phyloP scores from a whole-genome alignment of 2,113 vertebrate genomes.

The Butorides virescens region DNA sequence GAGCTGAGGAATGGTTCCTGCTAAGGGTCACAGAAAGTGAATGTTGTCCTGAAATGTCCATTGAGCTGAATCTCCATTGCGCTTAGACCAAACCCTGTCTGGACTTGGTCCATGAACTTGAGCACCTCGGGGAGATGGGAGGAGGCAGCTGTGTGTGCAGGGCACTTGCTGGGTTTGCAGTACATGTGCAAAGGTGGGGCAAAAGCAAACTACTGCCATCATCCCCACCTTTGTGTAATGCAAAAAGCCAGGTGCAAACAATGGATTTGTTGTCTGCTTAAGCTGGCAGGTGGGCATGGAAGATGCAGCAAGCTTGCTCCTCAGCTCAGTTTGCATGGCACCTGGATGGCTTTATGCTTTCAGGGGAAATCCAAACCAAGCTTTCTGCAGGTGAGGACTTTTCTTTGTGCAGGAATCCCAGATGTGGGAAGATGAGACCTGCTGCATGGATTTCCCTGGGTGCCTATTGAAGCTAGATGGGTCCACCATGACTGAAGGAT shows the following conservation, averaged over 20 bases:
- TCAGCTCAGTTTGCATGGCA: not conserved
- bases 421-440: not conserved
- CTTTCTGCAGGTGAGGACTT: not conserved
- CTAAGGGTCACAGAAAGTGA: not conserved
- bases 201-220: not conserved
- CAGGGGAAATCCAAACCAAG: not conserved
- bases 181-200: not conserved
- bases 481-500: fast-evolving
- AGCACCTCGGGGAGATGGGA: not conserved
- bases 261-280: not conserved
- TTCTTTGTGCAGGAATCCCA: not conserved
- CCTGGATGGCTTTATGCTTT: not conserved
- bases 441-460: not conserved
- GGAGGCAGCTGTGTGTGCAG: not conserved
- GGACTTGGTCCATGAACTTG: not conserved
- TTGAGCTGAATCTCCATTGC: not conserved
- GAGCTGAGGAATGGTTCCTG: not conserved
- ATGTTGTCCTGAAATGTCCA: not conserved
- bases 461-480: not conserved
- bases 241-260: not conserved
- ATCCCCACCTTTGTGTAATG: not conserved
- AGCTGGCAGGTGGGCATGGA: not conserved
- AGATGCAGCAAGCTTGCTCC: not conserved
- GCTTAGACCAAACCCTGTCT: not conserved
- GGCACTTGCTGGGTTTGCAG: not conserved